A percentile compares a stretch with the other conserved stretches of the same genome.
phyloP scores from a whole-genome alignment of 2,797 vertebrate genomes.

The Lepus townsendii region DNA sequence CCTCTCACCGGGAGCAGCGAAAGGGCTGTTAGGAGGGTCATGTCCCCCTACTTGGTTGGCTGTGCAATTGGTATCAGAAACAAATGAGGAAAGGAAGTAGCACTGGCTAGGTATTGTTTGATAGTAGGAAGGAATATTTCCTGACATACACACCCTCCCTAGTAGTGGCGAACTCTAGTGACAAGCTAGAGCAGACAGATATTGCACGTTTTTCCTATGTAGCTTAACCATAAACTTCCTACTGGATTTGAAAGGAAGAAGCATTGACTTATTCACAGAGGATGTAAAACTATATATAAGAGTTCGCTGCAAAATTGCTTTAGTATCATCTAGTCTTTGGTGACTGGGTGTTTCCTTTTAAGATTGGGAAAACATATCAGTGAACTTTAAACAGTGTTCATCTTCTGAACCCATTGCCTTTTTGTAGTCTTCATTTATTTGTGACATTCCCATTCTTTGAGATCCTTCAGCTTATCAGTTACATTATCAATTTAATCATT shows the following conservation, averaged over 20 bases:
- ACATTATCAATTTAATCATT: slow-evolving; percentile 53
- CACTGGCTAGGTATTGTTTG: too few species aligned
- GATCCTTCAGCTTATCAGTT: slow-evolving; percentile 59
- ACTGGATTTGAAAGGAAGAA: slow-evolving; percentile 47
- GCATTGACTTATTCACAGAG: slow-evolving; percentile 44
- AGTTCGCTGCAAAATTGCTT: slow-evolving; percentile 51
- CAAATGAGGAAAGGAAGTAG: too few species aligned
- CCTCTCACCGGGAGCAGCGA: slow-evolving; percentile 12
- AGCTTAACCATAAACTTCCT: slow-evolving; percentile 22
- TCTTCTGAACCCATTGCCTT: slow-evolving; percentile 31
- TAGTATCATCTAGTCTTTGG: slow-evolving; percentile 61
- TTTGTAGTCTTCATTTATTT: slow-evolving; percentile 47
- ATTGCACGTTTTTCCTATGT: slow-evolving; percentile 49
- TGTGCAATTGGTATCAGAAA: too few species aligned
- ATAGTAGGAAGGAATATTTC: slow-evolving; percentile 4
- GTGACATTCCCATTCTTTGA: slow-evolving; percentile 42
- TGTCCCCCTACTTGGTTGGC: too few species aligned
- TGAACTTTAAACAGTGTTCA: slow-evolving; percentile 13
- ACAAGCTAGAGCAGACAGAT: background rate
- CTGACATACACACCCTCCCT: background rate
- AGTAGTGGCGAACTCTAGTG: background rate
- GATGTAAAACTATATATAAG: background rate
- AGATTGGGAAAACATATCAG: slow-evolving; percentile 2
- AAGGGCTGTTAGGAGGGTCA: background rate
- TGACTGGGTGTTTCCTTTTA: slow-evolving; percentile 25